Base-by-base conservation (phyloP, 1,140 invertebrate species). In the Bacillus rossius region DNA sequence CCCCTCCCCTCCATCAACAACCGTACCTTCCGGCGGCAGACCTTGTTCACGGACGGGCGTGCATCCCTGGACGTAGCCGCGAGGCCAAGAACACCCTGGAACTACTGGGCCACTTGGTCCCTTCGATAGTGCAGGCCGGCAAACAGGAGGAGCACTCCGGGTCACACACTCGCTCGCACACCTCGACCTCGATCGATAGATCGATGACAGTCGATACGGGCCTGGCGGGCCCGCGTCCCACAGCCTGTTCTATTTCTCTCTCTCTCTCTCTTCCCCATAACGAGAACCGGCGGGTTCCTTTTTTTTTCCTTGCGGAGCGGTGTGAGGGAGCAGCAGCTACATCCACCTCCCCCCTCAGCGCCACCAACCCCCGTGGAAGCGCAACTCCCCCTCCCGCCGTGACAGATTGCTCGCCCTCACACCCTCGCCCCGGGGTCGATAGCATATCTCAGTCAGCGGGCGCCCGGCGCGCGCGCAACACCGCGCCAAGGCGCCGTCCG, bases 241-340 rank as follows among this genome's bases (percentile, higher is more conserved):
- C 29, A 10, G 67, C 67, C 69, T 69, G 66, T 71, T 64, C 70
- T 71, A 72, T 70, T 71, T 71, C 71, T 70, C 70, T 64, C 63
- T 57, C 16, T 41, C 54, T 51, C 48, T 29, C 52, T 60, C 8
- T n/a, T n/a, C 8, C 25, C 45, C 13, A 10, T 25, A 23, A 7
- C 45, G 14, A 10, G 17, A 25, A 17, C 2, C 49, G 4, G 17
- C 43, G 19, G 19, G 43, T 20, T 19, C 43, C 22, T n/a, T 23
- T 20, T 47, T 25, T 20, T 20, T 25, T 13, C 19, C 43, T 13
- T n/a, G n/a, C 19, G 7, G 43, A 14, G 19, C 43, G 23, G 25
- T 51, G 49, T 51, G 14, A 51, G 49, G 37, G 49, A 47, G 19
- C 53, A 20, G 34, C 53, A 13, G 13, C 34, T 17, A 37, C 38